A percentile compares a stretch with the other conserved stretches of the same genome.
These are phyloP conservation scores for Calliphora vicina DNA, from an alignment of 1,140 invertebrate genomes.

Conservation along the genomic window DNA sequence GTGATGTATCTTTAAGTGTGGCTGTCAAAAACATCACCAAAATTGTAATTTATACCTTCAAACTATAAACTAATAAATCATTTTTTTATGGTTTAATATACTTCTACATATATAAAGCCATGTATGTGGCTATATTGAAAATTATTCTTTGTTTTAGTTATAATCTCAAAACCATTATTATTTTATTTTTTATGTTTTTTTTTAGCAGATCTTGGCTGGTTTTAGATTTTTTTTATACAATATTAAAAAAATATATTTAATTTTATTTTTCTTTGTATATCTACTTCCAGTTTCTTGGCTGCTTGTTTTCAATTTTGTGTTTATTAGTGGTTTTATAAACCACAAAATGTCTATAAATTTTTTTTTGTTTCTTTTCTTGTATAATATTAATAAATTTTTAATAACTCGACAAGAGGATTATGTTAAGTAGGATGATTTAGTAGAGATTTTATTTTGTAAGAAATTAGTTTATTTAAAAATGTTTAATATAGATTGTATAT, in stretches of 20 bases:
- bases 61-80: constrained; percentile 31
- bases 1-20: not conserved
- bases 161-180: not conserved
- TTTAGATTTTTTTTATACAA: not conserved
- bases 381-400: no score
- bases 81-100: not conserved
- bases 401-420: no score
- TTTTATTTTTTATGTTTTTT: not conserved
- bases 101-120: not conserved
- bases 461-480: no score
- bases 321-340: not conserved
- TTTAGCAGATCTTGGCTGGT: no score
- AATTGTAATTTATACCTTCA: constrained; percentile 23
- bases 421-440: no score
- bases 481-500: no score
- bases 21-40: constrained; percentile 28
- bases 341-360: no score
- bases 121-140: not conserved
- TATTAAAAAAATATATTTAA: no score
- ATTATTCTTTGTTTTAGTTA: not conserved
- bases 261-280: no score
- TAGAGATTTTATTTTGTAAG: no score
- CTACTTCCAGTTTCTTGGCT: not conserved
- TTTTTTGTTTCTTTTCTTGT: no score
- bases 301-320: not conserved